Base-by-base conservation (phyloP, 2,888 invertebrate genomes). In the Emmelina monodactyla region DNA sequence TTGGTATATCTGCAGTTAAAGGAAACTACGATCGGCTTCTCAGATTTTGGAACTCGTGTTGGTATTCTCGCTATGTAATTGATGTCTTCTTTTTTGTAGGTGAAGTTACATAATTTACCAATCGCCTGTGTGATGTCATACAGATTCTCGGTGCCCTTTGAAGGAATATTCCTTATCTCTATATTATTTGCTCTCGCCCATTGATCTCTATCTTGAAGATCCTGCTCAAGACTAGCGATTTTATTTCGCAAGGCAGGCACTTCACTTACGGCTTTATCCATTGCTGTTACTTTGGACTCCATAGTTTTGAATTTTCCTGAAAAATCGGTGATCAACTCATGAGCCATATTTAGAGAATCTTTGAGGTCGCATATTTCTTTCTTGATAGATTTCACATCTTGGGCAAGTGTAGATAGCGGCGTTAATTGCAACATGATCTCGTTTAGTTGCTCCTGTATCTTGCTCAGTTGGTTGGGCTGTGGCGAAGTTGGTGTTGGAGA, bases 1-100 rank as follows among this genome's bases (percentile, higher is more conserved):
- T 43, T 43, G 1, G 19, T 28, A 16, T 41, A 44, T 1, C 39
- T 28, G 13, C 31, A 38, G 10, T 40, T 40, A 22, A 41, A 40
- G n/a, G 34, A 31, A 10, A 38, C 28, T 2, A 43, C 28, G 1
- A 45, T 43, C 1, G 41, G 28, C 22, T 45, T 45, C 2, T 33
- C 40, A 5, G 15, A 31, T 5, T 41, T 37, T 10, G 42, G 40
- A 13, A 35, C 9, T 4, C 38, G 19, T 3, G 44, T 41, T 9
- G 42, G 42, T 14, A 45, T 35, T 4, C 41, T 31, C 11, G 45
- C 45, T 7, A 43, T 43, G 16, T 45, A 45, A 14, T 43, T 41
- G 2, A 43, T 43, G 9, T 43, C 35, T 14, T 41, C 41, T 29
- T 29, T 33, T 31, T 2, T 30, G 16, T 28, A 14, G 13, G 16